These are phyloP conservation scores for Polydrusus tereticollis DNA, from an alignment of 2,888 invertebrate genomes.

Conservation along the genomic window DNA sequence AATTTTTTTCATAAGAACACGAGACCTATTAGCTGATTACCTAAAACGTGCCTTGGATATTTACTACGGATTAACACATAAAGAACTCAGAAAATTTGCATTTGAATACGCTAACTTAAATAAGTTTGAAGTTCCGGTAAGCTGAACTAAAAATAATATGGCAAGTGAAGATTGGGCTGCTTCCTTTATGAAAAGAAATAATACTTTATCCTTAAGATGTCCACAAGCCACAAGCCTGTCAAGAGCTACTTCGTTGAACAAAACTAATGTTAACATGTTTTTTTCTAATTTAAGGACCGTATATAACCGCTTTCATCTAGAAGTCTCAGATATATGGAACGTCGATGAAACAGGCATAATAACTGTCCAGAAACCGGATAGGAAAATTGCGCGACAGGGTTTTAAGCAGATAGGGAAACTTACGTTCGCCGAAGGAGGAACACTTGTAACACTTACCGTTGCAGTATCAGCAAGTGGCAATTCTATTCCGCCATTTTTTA, in stretches of 20 bases:
- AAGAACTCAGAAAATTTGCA: conserved; percentile 30
- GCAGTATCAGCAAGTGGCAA: no score
- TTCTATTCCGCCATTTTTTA: no score
- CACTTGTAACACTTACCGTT: no score
- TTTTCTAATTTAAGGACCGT: conserved; percentile 14
- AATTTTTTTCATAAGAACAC: conserved; percentile 24
- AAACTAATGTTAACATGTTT: conserved; percentile 12
- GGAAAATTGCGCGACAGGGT: no score
- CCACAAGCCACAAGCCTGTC: conserved; percentile 30
- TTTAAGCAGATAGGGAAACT: no score
- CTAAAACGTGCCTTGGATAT: conserved; percentile 30
- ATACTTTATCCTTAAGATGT: conserved; percentile 28
- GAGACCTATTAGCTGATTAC: conserved; percentile 23
- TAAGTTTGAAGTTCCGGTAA: conserved; percentile 21
- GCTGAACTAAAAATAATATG: conserved; percentile 29
- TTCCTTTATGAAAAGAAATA: conserved; percentile 30
- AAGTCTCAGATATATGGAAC: no score
- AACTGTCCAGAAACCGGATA: no score
- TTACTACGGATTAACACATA: conserved; percentile 30
- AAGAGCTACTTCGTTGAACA: no score
- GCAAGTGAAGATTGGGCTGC: conserved; percentile 27
- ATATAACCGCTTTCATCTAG: conserved; percentile 16
- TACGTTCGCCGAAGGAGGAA: no score
- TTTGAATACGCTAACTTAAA: conserved; percentile 24
- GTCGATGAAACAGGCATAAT: no score